Base-by-base conservation (phyloP, 2,113 vertebrate species). In the Thymallus thymallus region DNA sequence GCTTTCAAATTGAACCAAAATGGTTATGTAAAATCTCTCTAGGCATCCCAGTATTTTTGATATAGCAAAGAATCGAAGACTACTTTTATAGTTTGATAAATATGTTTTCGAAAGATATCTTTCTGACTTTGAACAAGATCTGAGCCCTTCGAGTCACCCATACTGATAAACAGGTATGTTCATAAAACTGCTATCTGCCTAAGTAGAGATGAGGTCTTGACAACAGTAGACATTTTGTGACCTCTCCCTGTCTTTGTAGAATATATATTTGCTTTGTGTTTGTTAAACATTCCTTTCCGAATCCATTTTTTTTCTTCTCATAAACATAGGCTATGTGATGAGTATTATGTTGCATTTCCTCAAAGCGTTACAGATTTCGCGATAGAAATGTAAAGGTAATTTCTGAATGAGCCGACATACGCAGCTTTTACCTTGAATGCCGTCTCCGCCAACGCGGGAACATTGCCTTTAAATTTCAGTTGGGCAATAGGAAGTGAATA, bases 91-190 rank as follows among this genome's bases (percentile, higher is more conserved):
- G 51, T 16, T 55, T 13, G 14, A 23, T 20, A 66, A 13, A 26
- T 18, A 64, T 16, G 9, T n/a, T 35, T 18, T 10, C 2, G 29
- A 66, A 16, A 9, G 29, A 20, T 32, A 32, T 73, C 74, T 30
- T 67, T 23, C 55, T 72, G 78, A 75, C 32, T 35, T 35, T 72
- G 5, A 69, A 75, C 72, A 77, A 75, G 76, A 56, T 35, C 66
- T 55, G 63, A 74, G 78, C 78, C 81, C 74, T 61, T 76, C 9
- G 79, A 66, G 87, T 85, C 83, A 89, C 85, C 84, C 84, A 84
- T 83, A 84, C 82, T 77, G 68, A 41, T 10, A 2, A 26, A 26
- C 26, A 26, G 26, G 26, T 26, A 26, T 26, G 26, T 84, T 84
- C 81, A 80, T 84, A 64, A 81, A 86, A 86, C 81, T 85, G 81